Evolutionary conservation across 2,113 vertebrate species (phyloP).

Genomic region (Crotalus helleri): DNA sequence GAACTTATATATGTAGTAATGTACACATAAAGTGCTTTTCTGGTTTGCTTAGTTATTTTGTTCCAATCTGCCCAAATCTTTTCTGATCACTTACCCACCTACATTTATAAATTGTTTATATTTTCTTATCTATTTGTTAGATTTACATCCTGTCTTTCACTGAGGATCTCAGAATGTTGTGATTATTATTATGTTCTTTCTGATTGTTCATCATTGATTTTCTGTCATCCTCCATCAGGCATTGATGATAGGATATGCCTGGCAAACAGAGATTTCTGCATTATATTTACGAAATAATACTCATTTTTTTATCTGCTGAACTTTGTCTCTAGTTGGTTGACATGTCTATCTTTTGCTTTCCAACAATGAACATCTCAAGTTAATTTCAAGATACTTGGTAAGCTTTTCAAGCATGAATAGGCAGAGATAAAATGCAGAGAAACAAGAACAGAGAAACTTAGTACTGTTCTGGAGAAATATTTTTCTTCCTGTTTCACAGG

Average conservation of each 20-base stretch:
- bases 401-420: background rate
- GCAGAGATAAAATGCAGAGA: background rate
- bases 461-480: background rate
- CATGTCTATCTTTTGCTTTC: background rate
- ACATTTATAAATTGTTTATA: slow-evolving; percentile 41
- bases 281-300: slow-evolving; percentile 50
- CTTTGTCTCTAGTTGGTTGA: background rate
- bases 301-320: slow-evolving; percentile 20
- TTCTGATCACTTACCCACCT: background rate
- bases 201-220: slow-evolving; percentile 61
- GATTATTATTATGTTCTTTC: slow-evolving; percentile 11
- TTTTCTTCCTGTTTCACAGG: background rate
- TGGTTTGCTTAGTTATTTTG: background rate
- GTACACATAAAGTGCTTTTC: background rate
- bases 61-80: background rate
- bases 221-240: slow-evolving; percentile 36
- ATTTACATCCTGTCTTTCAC: background rate
- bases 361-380: background rate
- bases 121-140: slow-evolving; percentile 30
- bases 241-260: slow-evolving; percentile 38
- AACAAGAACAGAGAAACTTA: background rate
- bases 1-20: fast-evolving
- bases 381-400: background rate
- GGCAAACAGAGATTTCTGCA: slow-evolving; percentile 40
- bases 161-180: background rate